Base-by-base conservation (phyloP, 2,888 invertebrate species). In the Notodonta dromedarius region DNA sequence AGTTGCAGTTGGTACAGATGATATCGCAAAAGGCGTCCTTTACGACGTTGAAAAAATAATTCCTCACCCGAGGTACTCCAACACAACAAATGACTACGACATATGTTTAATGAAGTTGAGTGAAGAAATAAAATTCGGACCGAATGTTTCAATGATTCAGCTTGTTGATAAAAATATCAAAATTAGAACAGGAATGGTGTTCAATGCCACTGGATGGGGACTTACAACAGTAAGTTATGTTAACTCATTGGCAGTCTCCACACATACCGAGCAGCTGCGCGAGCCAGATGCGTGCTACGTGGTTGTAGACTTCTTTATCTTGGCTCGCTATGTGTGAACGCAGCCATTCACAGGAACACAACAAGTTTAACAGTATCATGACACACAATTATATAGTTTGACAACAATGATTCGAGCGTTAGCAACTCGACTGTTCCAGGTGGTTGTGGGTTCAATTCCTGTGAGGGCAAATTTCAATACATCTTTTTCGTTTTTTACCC, bases 11-110 rank as follows among this genome's bases (percentile, higher is more conserved):
- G 84, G 83, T 4, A 77, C 83, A 0, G 71, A 73, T 48, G 60
- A 63, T 5, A 35, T 77, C 0, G 57, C 74, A 11, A 57, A 70
- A 48, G 74, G 70, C 0, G 83, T 79, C 13, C n/a, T 79, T 0
- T 76, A 76, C 55, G 78, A 81, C 4, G 62, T 81, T 13, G 77
- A 80, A 59, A 73, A 78, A 64, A 77, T 77, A 58, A 67, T 76
- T 51, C 32, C 61, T n/a, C 80, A 82, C 55, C 57, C 74, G 52
- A 57, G 55, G n/a, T 82, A 73, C 58, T 64, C 66, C 4, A 67
- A 69, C 52, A 61, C n/a, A 55, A 77, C 74, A 4, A 53, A 14
- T 0, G 76, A 77, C 53, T 73, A 71, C 57, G 80, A 81, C 62
- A 16, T 50, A 16, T 50, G 50, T 16, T 50, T 50, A 8, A 16